These are phyloP conservation scores for Elgaria multicarinata DNA, from an alignment of 2,113 vertebrate genomes.

Conservation along the genomic window DNA sequence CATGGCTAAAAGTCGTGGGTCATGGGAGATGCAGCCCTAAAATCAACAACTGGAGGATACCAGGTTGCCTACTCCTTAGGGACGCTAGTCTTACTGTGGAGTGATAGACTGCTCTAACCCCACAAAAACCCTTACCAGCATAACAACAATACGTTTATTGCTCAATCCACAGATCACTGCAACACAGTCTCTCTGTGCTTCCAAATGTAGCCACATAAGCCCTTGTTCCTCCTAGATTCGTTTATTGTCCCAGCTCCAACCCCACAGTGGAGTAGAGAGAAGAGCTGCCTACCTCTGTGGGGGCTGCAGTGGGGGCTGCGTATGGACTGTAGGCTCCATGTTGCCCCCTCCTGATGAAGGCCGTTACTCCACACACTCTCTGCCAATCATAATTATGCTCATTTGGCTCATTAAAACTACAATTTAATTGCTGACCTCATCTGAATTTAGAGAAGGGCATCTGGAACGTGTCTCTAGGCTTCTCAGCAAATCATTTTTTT, in stretches of 20 bases:
- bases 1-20: too few relatives aligned
- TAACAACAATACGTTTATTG: too few relatives aligned
- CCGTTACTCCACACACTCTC: too few relatives aligned
- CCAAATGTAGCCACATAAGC: neutral
- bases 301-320: too few relatives aligned
- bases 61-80: neutral
- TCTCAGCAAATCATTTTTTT: constrained; percentile 10
- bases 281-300: neutral
- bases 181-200: neutral
- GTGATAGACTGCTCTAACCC: neutral
- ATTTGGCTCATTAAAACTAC: neutral
- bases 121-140: neutral
- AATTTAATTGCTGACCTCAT: neutral
- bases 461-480: constrained; percentile 6
- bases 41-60: too few relatives aligned
- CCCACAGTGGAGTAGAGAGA: neutral
- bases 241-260: neutral
- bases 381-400: neutral
- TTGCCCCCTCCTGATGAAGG: neutral
- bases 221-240: neutral
- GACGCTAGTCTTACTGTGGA: neutral
- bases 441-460: neutral
- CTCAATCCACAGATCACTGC: too few relatives aligned
- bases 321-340: neutral
- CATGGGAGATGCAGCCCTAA: too few relatives aligned